Base-by-base conservation (phyloP, 1,140 invertebrate species). In the Pogonomyrmex barbatus region DNA sequence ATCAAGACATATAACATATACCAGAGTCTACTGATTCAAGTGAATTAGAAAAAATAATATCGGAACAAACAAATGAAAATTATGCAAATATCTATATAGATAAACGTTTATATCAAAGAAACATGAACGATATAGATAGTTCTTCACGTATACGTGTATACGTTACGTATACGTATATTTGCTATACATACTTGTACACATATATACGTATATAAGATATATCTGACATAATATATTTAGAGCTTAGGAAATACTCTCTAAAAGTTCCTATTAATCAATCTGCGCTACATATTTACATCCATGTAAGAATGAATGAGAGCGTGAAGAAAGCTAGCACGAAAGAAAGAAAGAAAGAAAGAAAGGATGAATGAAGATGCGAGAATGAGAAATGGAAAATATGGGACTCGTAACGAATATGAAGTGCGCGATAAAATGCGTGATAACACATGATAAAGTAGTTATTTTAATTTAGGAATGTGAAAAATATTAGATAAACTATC, bases 261-360 rank as follows among this genome's bases (percentile, higher is more conserved):
- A 95, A 95, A 95, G 94, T 95, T 95, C 94, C 94, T 95, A 95
- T 94, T 91, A 94, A 92, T 24, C 24, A 24, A 24, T 24, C 24
- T 24, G 24, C 24, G 24, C 24, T 24, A 24, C 24, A 94, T 94
- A 91, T 94, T 91, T 93, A 93, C 24, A 24, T 24, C 24, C 24
- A 93, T 89, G 82, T 94, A 94, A 93, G 92, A 89, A 70, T 88
- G 86, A 87, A 91, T 85, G 60, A 76, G 52, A 67, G 79, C 36
- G 6, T 47, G 68, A 6, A n/a, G n/a, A n/a, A n/a, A 77, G 65
- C 45, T 47, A 85, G 63, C 30, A 70, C 77, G 82, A 79, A 62
- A 79, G 70, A 50, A 47, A 70, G 45, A 79, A 79, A 45, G 82
- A 79, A 62, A 79, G 70, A 50, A 47, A 70, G 45, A 76, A 79